Percentiles rank a stretch among this genome's conserved stretches.
These are phyloP conservation scores for Parazoanthus swiftii DNA, from an alignment of 92 coral and sea anemone genomes.

Conservation along the genomic window DNA sequence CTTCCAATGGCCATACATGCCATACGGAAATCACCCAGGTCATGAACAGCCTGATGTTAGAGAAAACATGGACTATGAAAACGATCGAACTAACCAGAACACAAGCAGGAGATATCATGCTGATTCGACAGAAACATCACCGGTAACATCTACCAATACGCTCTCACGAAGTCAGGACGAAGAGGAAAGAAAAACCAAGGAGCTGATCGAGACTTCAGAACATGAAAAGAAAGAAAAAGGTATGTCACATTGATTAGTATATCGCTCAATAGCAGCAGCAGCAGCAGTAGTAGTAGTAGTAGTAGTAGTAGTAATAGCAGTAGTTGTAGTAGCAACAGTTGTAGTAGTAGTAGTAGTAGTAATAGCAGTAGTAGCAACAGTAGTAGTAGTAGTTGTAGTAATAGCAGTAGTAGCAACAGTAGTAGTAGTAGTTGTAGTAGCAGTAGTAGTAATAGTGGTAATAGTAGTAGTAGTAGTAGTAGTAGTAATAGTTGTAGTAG, in stretches of 20 bases:
- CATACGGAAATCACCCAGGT: constrained; percentile 22
- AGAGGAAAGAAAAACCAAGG: constrained; percentile 8
- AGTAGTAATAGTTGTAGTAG: background rate
- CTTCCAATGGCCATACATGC: constrained; percentile 73
- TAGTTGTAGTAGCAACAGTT: background rate
- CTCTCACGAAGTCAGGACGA: constrained; percentile 1
- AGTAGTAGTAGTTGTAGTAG: too few relatives aligned
- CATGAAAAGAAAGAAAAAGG: constrained; percentile 31
- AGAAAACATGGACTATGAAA: constrained; percentile 23
- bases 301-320: background rate
- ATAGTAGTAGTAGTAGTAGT: too few relatives aligned
- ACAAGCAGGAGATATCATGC: constrained; percentile 12
- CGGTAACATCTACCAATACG: background rate
- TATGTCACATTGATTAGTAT: background rate
- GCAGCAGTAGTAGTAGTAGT: background rate
- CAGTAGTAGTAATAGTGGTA: too few relatives aligned
- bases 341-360: background rate
- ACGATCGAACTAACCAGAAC: constrained; percentile 15
- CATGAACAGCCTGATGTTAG: constrained; percentile 35
- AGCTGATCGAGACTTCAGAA: background rate
- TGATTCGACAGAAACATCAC: constrained; percentile 8
- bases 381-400: too few relatives aligned
- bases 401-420: too few relatives aligned
- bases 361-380: too few relatives aligned
- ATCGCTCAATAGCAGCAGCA: background rate